Conservation (phyloP, 2,888 invertebrate species). For the Drosophila parthenogenetica region DNA sequence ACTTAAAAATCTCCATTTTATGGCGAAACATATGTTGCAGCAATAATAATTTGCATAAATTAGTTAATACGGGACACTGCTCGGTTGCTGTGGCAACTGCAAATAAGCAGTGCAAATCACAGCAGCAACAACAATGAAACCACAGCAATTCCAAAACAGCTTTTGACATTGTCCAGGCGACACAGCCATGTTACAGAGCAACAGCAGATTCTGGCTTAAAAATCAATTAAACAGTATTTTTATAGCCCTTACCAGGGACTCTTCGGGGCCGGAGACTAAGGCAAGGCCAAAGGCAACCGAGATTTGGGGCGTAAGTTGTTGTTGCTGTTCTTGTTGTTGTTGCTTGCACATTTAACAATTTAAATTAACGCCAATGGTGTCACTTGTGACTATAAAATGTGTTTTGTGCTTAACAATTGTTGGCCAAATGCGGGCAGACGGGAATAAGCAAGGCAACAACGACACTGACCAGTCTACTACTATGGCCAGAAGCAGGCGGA, state of each 20-base stretch:
- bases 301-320: conserved; percentile 66
- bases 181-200: conserved; percentile 56
- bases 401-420: conserved; percentile 72
- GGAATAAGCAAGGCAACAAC: conserved; percentile 14
- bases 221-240: conserved; percentile 79
- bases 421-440: conserved; percentile 63
- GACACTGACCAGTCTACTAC: conserved; percentile 31
- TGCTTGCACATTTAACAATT: conserved; percentile 78
- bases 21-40: conserved; percentile 77
- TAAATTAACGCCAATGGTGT: conserved; percentile 84
- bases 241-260: conserved; percentile 52
- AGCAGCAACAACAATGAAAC: conserved; percentile 41
- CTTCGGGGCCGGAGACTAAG: conserved; percentile 25
- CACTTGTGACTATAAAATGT: conserved; percentile 80
- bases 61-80: conserved; percentile 64
- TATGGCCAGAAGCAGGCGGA: conserved; percentile 12
- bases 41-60: conserved; percentile 80
- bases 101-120: conserved; percentile 69
- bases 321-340: conserved; percentile 41
- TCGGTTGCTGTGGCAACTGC: conserved; percentile 62
- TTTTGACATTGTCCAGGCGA: conserved; percentile 76
- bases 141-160: conserved; percentile 77
- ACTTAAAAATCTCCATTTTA: conserved; percentile 80
- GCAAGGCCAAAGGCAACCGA: conserved; percentile 48
- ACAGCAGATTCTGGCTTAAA: conserved; percentile 77